phyloP scores from a whole-genome alignment of 1,140 invertebrate species.

The Drosophila miranda region DNA sequence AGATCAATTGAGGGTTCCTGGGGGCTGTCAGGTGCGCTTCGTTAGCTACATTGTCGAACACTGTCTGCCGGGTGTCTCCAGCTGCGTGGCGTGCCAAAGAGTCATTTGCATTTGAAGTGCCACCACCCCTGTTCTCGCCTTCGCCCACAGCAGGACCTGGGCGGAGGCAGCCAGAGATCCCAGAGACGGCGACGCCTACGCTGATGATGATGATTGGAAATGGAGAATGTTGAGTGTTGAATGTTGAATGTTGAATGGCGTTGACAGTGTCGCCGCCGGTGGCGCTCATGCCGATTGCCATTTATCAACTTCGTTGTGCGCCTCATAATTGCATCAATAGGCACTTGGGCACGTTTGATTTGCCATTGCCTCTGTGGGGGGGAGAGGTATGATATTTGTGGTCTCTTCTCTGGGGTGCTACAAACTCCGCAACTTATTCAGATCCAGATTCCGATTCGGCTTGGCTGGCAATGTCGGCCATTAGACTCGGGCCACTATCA shows the following conservation, averaged over 20 bases:
- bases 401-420: not conserved
- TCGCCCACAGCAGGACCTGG: too few species aligned
- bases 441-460: too few species aligned
- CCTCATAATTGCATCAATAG: conserved; percentile 71
- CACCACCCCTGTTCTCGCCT: conserved; percentile 11
- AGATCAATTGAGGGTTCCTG: conserved; percentile 61
- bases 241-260: conserved; percentile 12
- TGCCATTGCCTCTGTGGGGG: too few species aligned
- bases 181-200: conserved; percentile 24
- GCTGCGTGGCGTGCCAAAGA: conserved; percentile 65
- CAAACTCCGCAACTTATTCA: not conserved
- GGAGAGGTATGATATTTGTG: too few species aligned
- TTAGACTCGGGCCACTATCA: conserved; percentile 48
- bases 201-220: conserved; percentile 28
- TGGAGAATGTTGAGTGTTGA: conserved; percentile 8
- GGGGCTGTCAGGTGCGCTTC: conserved; percentile 42
- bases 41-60: conserved; percentile 37
- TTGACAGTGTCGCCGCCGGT: conserved; percentile 45
- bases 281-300: conserved; percentile 61
- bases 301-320: conserved; percentile 70
- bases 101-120: conserved; percentile 77
- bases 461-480: conserved; percentile 35
- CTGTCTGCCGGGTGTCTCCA: conserved; percentile 5
- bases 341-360: conserved; percentile 68
- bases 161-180: not conserved